A percentile compares a stretch with the other conserved stretches of the same genome.
These are phyloP conservation scores for Pemphigus obesinymphae DNA, from an alignment of 1,140 invertebrate genomes.

Conservation along the genomic window DNA sequence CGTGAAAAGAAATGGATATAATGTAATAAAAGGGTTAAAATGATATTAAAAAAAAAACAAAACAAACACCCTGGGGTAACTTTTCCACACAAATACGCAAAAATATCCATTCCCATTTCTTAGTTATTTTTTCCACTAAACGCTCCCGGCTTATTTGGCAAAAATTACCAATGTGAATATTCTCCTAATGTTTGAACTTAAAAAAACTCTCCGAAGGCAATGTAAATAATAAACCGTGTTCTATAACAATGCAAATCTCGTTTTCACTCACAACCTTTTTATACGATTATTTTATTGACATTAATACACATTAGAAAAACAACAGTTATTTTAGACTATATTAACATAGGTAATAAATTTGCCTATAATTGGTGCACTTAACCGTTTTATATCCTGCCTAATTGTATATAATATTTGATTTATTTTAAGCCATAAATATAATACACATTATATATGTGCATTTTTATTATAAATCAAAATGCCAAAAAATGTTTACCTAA, in stretches of 20 bases:
- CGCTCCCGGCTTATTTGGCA: slow-evolving; percentile 24
- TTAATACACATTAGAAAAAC: slow-evolving; percentile 19
- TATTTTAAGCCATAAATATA: neutral
- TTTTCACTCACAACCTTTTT: neutral
- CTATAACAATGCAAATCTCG: neutral
- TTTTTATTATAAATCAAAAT: too few relatives aligned
- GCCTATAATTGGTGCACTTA: neutral
- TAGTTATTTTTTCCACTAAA: slow-evolving; percentile 31
- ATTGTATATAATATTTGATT: neutral
- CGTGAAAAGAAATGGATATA: slow-evolving; percentile 6
- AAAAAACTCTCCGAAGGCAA: slow-evolving; percentile 13
- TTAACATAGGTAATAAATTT: neutral
- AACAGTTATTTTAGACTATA: neutral
- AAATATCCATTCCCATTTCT: slow-evolving; percentile 32
- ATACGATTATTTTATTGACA: slow-evolving; percentile 7
- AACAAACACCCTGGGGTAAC: slow-evolving; percentile 26
- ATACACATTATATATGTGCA: too few relatives aligned
- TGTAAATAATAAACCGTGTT: slow-evolving; percentile 6
- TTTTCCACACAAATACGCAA: slow-evolving; percentile 29
- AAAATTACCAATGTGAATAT: slow-evolving; percentile 35
- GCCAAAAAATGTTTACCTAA: too few relatives aligned
- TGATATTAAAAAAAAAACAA: neutral
- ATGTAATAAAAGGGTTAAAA: slow-evolving; percentile 41
- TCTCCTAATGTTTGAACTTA: slow-evolving; percentile 4
- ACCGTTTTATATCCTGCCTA: neutral